Evolutionary conservation across 1,140 invertebrate genomes (phyloP).

Genomic region (Ips typographus): DNA sequence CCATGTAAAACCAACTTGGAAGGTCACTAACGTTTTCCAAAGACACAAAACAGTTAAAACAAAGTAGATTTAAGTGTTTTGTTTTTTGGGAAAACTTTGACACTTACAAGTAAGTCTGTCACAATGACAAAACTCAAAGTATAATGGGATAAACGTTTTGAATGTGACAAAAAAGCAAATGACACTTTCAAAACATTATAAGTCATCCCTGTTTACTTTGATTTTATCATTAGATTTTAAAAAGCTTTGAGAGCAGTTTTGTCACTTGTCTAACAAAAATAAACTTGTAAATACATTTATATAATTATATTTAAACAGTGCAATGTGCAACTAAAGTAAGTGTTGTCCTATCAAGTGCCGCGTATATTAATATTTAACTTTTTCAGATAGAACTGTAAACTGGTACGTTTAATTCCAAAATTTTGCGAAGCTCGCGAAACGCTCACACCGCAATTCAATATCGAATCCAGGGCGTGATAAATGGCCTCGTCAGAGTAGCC

Average conservation of each 20-base stretch:
- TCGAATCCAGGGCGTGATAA: constrained; percentile 57
- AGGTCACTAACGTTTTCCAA: no score
- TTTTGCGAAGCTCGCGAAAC: constrained; percentile 57
- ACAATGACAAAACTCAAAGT: no score
- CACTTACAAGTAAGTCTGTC: no score
- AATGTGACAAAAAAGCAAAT: no score
- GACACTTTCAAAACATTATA: no score
- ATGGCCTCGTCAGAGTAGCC: constrained; percentile 58
- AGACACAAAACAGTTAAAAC: no score
- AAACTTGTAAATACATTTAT: background rate
- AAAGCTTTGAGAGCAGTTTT: background rate
- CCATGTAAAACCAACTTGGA: no score
- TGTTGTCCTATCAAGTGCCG: background rate
- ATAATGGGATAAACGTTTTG: no score
- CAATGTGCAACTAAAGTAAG: background rate
- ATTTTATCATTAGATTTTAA: constrained; percentile 7
- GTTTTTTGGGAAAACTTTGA: no score
- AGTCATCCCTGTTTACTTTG: no score
- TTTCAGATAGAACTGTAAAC: constrained; percentile 61
- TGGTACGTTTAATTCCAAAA: constrained; percentile 60
- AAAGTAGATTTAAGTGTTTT: no score
- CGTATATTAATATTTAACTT: constrained; percentile 55
- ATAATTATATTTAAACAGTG: background rate
- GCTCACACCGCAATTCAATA: constrained; percentile 57
- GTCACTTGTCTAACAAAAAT: background rate